Evolutionary conservation across 2,113 vertebrate species (phyloP).

Genomic region (Numida meleagris): DNA sequence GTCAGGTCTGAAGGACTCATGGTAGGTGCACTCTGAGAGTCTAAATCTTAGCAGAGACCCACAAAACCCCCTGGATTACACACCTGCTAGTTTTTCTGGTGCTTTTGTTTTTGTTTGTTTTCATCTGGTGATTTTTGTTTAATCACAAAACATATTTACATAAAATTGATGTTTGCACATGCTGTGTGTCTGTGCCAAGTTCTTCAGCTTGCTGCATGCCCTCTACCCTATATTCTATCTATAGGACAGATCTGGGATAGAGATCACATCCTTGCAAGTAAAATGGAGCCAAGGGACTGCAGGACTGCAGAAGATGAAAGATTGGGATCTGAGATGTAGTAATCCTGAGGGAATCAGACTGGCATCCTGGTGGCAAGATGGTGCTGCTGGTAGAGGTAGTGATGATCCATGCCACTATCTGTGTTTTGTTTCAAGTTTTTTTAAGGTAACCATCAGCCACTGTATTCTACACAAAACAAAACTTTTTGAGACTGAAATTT

Average conservation of each 20-base stretch:
- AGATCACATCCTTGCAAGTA: not conserved
- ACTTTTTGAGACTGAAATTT: not conserved
- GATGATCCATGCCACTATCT: not conserved
- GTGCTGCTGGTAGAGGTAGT: not conserved
- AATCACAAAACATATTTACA: not conserved
- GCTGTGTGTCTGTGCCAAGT: not conserved
- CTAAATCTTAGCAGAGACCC: not conserved
- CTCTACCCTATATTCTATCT: not conserved
- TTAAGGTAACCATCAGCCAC: accelerated
- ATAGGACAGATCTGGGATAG: not conserved
- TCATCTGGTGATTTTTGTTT: not conserved
- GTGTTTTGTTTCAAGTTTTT: not conserved
- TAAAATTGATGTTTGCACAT: not conserved
- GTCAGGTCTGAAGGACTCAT: not conserved
- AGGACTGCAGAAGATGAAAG: not conserved
- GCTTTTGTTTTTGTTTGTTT: not conserved
- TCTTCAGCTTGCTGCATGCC: not conserved
- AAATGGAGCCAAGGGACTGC: not conserved
- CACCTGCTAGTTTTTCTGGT: not conserved
- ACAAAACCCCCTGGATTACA: not conserved
- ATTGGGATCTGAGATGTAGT: not conserved
- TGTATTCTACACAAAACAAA: not conserved
- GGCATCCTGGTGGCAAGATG: not conserved
- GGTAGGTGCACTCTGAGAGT: not conserved
- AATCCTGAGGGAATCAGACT: not conserved